phyloP scores from a whole-genome alignment of 2,888 invertebrate species.

The Coremacera marginata region DNA sequence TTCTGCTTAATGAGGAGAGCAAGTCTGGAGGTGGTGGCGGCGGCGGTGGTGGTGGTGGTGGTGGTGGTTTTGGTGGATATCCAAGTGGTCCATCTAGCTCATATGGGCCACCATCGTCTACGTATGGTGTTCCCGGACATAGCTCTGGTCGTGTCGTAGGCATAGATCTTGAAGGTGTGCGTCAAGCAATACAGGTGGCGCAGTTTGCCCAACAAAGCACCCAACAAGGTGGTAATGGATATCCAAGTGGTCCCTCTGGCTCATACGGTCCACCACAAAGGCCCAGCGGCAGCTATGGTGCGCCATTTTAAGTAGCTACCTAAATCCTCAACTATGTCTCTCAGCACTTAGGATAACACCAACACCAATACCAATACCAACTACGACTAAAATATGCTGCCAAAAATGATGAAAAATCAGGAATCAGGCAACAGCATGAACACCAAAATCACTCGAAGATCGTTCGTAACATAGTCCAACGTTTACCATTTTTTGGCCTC shows the following conservation, averaged over 20 bases:
- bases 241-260: constrained; percentile 72
- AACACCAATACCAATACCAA: constrained; percentile 25
- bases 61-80: constrained; percentile 69
- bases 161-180: constrained; percentile 86
- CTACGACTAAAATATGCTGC: constrained; percentile 50
- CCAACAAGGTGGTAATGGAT: constrained; percentile 70
- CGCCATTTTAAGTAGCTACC: constrained; percentile 59
- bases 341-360: constrained; percentile 8
- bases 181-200: constrained; percentile 89
- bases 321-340: background rate
- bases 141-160: constrained; percentile 76
- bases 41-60: constrained; percentile 70
- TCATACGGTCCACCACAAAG: constrained; percentile 74
- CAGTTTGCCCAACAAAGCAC: constrained; percentile 81
- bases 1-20: constrained; percentile 85
- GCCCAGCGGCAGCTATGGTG: constrained; percentile 80
- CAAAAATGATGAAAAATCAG: constrained; percentile 51
- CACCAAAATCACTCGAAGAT: constrained; percentile 24
- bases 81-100: constrained; percentile 74
- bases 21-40: constrained; percentile 71
- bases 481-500: background rate
- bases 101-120: constrained; percentile 78
- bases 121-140: constrained; percentile 75
- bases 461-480: constrained; percentile 13
- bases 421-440: constrained; percentile 17